Conservation (phyloP, 2,797 vertebrate species). For the Hypotaenidia okinawae region DNA sequence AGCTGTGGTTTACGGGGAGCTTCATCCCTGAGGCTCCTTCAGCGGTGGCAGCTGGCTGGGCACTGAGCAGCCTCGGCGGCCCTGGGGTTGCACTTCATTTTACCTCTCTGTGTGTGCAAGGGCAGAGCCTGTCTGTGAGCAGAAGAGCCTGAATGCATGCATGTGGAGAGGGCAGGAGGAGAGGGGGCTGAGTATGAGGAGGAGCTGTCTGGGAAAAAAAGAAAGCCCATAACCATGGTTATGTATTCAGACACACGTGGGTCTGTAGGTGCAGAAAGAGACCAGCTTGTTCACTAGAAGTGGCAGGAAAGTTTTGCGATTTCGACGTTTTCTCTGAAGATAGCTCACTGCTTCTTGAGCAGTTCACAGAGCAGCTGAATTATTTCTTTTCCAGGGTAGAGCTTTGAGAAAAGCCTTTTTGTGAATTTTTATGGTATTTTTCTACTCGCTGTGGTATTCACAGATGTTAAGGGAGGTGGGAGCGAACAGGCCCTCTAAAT, state of each 20-base stretch:
- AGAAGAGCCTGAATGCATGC: accelerated
- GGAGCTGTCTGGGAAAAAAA: not conserved
- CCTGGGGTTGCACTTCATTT: not conserved
- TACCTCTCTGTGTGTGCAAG: not conserved
- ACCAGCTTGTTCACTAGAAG: not conserved
- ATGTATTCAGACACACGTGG: not conserved
- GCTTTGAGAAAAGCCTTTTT: not conserved
- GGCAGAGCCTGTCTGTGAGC: not conserved
- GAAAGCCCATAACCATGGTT: not conserved
- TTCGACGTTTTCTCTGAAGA: not conserved
- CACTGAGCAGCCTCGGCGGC: not conserved
- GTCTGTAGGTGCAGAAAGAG: not conserved
- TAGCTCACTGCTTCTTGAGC: not conserved
- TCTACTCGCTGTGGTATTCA: slow-evolving; percentile 14
- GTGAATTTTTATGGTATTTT: slow-evolving; percentile 22
- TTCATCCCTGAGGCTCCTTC: not conserved
- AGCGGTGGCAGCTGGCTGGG: not conserved
- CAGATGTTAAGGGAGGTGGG: not conserved
- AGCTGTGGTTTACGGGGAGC: not conserved
- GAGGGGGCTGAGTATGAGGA: not conserved
- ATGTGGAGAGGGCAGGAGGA: not conserved
- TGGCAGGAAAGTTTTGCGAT: not conserved
- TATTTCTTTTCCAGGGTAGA: not conserved
- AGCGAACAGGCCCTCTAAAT: slow-evolving; percentile 5
- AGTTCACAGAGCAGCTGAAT: not conserved